Conservation (phyloP, 2,888 invertebrate species). For the Nomada ferruginata region DNA sequence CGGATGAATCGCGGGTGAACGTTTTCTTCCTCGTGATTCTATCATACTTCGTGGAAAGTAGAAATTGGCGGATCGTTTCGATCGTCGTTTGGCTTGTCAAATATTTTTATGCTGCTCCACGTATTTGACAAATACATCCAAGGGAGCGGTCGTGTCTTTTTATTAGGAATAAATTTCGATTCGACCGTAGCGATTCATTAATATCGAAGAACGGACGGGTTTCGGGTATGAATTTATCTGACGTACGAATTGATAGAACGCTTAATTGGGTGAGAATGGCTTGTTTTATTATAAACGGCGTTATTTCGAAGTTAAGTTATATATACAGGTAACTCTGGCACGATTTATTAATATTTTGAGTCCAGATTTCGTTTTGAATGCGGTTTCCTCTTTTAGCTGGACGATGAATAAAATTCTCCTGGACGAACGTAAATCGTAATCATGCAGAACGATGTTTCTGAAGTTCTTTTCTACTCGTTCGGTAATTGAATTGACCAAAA, state of each 20-base stretch:
- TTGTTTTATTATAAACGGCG: conserved; percentile 6
- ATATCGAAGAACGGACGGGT: neutral
- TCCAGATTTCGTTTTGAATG: too few species aligned
- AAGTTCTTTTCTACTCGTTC: neutral
- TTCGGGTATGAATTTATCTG: conserved; percentile 1
- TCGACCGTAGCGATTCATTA: conserved; percentile 18
- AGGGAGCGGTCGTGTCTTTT: neutral
- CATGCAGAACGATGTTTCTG: neutral
- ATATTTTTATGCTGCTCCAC: neutral
- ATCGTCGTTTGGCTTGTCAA: neutral
- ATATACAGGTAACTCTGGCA: neutral
- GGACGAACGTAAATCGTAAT: neutral
- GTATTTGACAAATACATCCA: conserved; percentile 1
- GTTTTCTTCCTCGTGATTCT: too few species aligned
- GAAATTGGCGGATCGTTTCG: too few species aligned
- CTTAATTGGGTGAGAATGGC: neutral
- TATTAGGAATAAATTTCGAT: conserved; percentile 17
- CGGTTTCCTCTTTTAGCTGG: neutral
- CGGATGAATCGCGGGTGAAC: neutral
- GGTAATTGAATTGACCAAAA: conserved; percentile 2
- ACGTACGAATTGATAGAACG: neutral
- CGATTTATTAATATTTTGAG: conserved; percentile 8
- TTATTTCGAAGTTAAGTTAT: neutral
- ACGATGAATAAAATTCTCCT: neutral
- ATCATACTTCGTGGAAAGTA: too few species aligned